Conservation (phyloP, 2,113 vertebrate genomes). For the Ancistrus triradiatus region DNA sequence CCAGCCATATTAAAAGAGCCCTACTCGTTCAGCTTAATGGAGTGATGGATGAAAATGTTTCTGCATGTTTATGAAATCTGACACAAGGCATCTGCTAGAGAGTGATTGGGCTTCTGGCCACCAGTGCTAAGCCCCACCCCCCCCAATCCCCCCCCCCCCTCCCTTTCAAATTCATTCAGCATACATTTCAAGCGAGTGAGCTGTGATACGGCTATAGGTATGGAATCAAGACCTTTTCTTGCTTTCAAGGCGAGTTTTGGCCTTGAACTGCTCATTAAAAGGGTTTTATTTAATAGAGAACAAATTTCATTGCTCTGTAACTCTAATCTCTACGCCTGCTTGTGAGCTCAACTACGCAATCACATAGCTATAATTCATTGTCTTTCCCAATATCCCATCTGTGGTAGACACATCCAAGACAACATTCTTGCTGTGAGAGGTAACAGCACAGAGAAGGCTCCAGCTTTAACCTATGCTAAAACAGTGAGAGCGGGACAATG, state of each 20-base stretch:
- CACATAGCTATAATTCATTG: conserved; percentile 30
- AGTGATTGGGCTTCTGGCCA: conserved; percentile 42
- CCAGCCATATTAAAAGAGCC: conserved; percentile 49
- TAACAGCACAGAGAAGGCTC: conserved; percentile 18
- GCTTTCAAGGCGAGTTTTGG: conserved; percentile 40
- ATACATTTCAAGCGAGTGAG: conserved; percentile 26
- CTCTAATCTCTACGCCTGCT: conserved; percentile 33
- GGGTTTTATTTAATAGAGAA: conserved; percentile 11
- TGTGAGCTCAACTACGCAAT: conserved; percentile 23
- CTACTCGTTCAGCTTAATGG: conserved; percentile 48
- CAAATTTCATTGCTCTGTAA: conserved; percentile 8
- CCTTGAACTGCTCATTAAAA: conserved; percentile 37
- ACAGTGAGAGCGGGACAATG: not conserved
- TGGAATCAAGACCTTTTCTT: conserved; percentile 39
- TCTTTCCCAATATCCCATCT: conserved; percentile 30
- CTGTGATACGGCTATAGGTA: conserved; percentile 46
- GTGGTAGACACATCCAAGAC: conserved; percentile 40
- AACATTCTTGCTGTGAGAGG: conserved; percentile 26
- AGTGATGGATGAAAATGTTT: conserved; percentile 65
- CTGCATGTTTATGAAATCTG: conserved; percentile 66
- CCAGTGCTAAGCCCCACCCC: conserved; percentile 35
- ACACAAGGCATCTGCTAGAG: conserved; percentile 63
- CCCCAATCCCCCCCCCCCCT: too few relatives aligned
- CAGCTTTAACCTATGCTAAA: conserved; percentile 10
- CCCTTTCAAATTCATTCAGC: conserved; percentile 24